A percentile compares a stretch with the other conserved stretches of the same genome.
Conservation (phyloP, 2,888 invertebrate genomes). For the Megaustenia siamemsis region DNA sequence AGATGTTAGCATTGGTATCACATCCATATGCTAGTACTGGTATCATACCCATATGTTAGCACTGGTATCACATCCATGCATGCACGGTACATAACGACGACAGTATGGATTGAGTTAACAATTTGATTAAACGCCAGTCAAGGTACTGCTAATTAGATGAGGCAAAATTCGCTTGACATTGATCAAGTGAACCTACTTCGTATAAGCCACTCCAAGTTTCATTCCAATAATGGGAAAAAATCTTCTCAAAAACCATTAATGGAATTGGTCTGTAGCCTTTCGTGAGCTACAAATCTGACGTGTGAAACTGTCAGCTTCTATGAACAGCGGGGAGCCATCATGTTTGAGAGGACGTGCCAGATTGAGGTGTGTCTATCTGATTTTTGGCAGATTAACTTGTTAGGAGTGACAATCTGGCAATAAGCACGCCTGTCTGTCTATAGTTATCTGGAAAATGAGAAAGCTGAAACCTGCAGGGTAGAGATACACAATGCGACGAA, state of each 20-base stretch:
- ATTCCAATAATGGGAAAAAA: neutral
- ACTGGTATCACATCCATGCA: no score
- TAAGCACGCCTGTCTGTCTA: neutral
- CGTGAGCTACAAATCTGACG: neutral
- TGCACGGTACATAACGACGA: no score
- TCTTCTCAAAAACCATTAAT: neutral
- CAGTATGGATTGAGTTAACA: no score
- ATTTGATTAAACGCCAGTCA: no score
- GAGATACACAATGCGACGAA: conserved; percentile 8
- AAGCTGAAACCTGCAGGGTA: neutral
- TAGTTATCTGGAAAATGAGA: neutral
- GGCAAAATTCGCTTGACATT: no score
- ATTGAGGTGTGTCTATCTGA: neutral
- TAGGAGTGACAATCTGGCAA: neutral
- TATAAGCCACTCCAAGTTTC: no score
- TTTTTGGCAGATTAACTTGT: neutral
- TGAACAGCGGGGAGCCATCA: neutral
- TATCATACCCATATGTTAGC: no score
- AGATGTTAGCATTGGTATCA: no score
- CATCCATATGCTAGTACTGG: no score
- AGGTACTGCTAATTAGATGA: no score
- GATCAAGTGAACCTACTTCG: no score
- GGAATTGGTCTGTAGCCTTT: neutral
- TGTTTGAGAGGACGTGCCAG: neutral
- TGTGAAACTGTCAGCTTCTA: neutral